Conservation (phyloP, 2,113 vertebrate genomes). For the Quiscalus mexicanus region DNA sequence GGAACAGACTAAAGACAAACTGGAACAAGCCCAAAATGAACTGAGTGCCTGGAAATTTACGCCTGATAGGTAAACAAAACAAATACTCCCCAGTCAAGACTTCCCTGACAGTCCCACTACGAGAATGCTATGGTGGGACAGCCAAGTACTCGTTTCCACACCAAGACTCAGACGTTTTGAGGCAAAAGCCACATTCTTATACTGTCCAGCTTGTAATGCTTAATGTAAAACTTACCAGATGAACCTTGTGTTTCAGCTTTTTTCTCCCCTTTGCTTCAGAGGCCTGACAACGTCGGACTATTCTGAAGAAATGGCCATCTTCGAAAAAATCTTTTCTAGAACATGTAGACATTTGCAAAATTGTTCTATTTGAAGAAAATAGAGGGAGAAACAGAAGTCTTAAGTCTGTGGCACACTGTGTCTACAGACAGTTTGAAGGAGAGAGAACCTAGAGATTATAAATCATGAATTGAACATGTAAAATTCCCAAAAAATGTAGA, state of each 20-base stretch:
- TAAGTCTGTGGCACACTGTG: constrained; percentile 86
- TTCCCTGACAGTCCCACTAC: constrained; percentile 98
- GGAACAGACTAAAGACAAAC: constrained; percentile 99
- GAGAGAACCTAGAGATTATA: constrained; percentile 87
- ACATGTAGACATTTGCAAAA: constrained; percentile 86
- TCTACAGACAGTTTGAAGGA: constrained; percentile 88
- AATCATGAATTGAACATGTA: constrained; percentile 93
- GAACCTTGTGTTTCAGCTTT: constrained; percentile 99
- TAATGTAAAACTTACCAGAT: constrained; percentile 97
- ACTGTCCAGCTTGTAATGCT: constrained; percentile 94
- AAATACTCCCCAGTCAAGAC: constrained; percentile 98
- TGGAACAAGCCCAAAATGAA: constrained; percentile 99
- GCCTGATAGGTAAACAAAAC: constrained; percentile 99
- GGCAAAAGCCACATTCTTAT: constrained; percentile 88
- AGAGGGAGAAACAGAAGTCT: constrained; percentile 90
- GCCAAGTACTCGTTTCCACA: constrained; percentile 95
- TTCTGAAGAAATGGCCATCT: constrained; percentile 96
- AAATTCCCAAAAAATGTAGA: constrained; percentile 90
- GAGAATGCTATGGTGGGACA: constrained; percentile 97
- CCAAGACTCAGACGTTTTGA: constrained; percentile 98
- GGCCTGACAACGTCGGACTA: constrained; percentile 95
- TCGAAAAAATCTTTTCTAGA: constrained; percentile 86
- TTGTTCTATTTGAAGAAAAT: constrained; percentile 89
- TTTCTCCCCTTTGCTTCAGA: constrained; percentile 92
- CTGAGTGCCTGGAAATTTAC: constrained; percentile 99